A percentile compares a stretch with the other conserved stretches of the same genome.
Conservation (phyloP, 2,888 invertebrate genomes). For the Blastobasis lacticolella region DNA sequence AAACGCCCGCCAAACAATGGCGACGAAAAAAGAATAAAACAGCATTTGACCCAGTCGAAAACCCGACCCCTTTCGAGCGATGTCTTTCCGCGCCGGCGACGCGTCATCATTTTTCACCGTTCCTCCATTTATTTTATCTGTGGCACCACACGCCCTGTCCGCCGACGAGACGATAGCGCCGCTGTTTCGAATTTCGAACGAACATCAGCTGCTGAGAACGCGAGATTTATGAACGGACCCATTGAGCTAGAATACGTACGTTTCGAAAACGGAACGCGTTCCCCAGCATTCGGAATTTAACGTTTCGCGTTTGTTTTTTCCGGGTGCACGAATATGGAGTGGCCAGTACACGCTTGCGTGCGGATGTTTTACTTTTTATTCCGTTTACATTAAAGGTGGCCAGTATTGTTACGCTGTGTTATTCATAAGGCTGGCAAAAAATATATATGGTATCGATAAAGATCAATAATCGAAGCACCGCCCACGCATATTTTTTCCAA, state of each 20-base stretch:
- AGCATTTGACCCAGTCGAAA: conserved; percentile 48
- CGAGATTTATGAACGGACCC: conserved; percentile 65
- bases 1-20: no score
- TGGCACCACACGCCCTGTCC: conserved; percentile 61
- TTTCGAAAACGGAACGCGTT: conserved; percentile 49
- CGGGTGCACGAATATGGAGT: neutral
- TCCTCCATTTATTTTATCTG: conserved; percentile 73
- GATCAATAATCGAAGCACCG: neutral
- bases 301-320: conserved; percentile 5
- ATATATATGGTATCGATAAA: neutral
- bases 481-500: neutral
- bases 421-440: neutral
- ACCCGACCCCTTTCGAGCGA: conserved; percentile 51
- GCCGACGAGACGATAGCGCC: conserved; percentile 44
- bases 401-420: neutral
- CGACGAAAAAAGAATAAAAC: conserved; percentile 13
- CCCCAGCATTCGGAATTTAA: conserved; percentile 24
- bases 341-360: neutral
- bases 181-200: conserved; percentile 57
- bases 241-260: conserved; percentile 58
- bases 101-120: conserved; percentile 71
- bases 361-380: neutral
- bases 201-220: conserved; percentile 67
- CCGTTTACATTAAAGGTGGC: neutral
- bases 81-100: conserved; percentile 58